Conservation (phyloP, 64 coral and sea anemone genomes). For the Dendronephthya gigantea region DNA sequence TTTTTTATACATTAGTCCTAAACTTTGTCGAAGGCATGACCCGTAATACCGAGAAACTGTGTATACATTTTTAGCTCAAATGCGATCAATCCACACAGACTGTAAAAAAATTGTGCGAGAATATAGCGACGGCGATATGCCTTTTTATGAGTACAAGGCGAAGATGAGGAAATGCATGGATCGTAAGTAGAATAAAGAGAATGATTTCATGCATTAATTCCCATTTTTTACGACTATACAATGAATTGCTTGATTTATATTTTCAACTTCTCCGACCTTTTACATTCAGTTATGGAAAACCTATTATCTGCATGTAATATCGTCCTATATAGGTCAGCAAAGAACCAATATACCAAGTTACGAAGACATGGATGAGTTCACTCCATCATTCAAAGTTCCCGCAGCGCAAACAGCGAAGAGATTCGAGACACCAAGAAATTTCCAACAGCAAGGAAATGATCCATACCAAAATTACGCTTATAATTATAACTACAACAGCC, state of each 20-base stretch:
- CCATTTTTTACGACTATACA: no score
- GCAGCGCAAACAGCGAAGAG: background rate
- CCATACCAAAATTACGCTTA: background rate
- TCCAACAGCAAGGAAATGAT: background rate
- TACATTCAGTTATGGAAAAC: no score
- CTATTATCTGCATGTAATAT: no score
- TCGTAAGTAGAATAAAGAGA: background rate
- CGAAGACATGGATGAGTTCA: background rate
- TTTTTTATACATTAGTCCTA: no score
- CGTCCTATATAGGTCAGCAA: background rate
- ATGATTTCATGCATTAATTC: no score
- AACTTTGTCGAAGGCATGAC: no score
- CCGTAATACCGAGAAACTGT: no score
- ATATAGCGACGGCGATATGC: background rate
- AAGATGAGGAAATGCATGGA: slow-evolving; percentile 20
- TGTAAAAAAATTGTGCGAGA: slow-evolving; percentile 7
- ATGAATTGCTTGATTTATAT: no score
- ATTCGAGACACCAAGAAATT: background rate
- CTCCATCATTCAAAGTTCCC: background rate
- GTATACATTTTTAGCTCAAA: slow-evolving; percentile 13
- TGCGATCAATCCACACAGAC: slow-evolving; percentile 10
- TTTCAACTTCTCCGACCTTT: no score
- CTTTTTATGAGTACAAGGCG: slow-evolving; percentile 1
- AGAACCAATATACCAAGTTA: background rate
- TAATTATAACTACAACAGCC: background rate